phyloP scores from a whole-genome alignment of 2,888 invertebrate genomes.

The Selenia dentaria region DNA sequence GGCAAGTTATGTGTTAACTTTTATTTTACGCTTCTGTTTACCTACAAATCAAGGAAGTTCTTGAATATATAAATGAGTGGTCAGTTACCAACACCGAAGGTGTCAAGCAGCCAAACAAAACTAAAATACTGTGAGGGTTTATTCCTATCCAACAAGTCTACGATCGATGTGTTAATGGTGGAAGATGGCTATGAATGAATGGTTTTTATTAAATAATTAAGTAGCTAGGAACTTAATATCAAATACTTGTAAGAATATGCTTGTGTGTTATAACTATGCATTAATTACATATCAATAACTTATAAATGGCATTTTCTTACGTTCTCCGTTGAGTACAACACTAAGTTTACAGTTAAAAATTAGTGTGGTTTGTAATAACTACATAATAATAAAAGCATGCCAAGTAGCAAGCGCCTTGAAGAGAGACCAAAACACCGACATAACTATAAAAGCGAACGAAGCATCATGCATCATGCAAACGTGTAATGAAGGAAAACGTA shows the following conservation, averaged over 20 bases:
- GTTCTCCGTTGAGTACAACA: background rate
- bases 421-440: slow-evolving; percentile 10
- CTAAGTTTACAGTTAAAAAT: too few species aligned
- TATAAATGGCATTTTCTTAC: background rate
- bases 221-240: too few species aligned
- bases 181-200: slow-evolving; percentile 7
- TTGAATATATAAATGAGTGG: slow-evolving; percentile 14
- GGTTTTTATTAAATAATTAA: background rate
- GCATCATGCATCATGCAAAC: slow-evolving; percentile 40
- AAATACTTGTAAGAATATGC: background rate
- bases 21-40: slow-evolving; percentile 57
- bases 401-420: slow-evolving; percentile 16
- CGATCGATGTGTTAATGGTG: slow-evolving; percentile 2
- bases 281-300: too few species aligned
- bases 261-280: background rate
- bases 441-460: slow-evolving; percentile 29
- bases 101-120: slow-evolving; percentile 1
- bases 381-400: slow-evolving; percentile 21
- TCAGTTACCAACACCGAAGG: slow-evolving; percentile 23
- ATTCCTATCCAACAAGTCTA: background rate
- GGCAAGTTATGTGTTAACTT: slow-evolving; percentile 37
- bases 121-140: background rate
- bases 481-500: slow-evolving; percentile 74
- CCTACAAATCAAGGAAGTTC: slow-evolving; percentile 53
- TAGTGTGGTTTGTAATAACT: background rate